A percentile compares a stretch with the other conserved stretches of the same genome.
phyloP scores from a whole-genome alignment of 2,113 vertebrate genomes.

The Saguinus midas region DNA sequence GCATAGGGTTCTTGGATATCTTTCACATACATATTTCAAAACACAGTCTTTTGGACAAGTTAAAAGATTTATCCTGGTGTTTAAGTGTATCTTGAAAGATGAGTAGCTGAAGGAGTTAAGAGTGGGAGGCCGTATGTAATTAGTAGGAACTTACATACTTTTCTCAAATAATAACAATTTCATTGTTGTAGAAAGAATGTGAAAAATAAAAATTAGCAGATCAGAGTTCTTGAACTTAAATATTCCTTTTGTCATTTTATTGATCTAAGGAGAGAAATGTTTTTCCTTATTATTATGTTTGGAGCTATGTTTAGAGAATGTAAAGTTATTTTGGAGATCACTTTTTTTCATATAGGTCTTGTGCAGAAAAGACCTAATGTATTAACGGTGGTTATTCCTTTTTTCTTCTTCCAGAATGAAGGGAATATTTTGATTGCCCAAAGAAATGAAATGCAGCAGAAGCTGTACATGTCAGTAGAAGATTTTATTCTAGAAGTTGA shows the following conservation, averaged over 20 bases:
- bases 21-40: neutral
- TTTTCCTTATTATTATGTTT: neutral
- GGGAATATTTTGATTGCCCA: slow-evolving; percentile 75
- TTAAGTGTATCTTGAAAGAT: slow-evolving; percentile 34
- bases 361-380: neutral
- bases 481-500: slow-evolving; percentile 84
- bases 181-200: neutral
- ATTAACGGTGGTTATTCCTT: slow-evolving; percentile 39
- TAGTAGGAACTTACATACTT: slow-evolving; percentile 36
- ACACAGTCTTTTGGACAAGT: neutral
- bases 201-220: neutral
- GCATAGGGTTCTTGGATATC: neutral
- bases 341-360: neutral
- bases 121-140: neutral
- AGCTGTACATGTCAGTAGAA: slow-evolving; percentile 75
- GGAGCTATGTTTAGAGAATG: neutral
- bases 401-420: slow-evolving; percentile 72
- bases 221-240: slow-evolving; percentile 28
- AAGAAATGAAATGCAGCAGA: slow-evolving; percentile 81
- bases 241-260: neutral
- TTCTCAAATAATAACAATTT: slow-evolving; percentile 46
- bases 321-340: slow-evolving; percentile 33
- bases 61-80: neutral
- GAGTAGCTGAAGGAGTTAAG: slow-evolving; percentile 22
- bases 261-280: neutral